phyloP scores from a whole-genome alignment of 2,888 invertebrate genomes.

The Dryococelus australis region DNA sequence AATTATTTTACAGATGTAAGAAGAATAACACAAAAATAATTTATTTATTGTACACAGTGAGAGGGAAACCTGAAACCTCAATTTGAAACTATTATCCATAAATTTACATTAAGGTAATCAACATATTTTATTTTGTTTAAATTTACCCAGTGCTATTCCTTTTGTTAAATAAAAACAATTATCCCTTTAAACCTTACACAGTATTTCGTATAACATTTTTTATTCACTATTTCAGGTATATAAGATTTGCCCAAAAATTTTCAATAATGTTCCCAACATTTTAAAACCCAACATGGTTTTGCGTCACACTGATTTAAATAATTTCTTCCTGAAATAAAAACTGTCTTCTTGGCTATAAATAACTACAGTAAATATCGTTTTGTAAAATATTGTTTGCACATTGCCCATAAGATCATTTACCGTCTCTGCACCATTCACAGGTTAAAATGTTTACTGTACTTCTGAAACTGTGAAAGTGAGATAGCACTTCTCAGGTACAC shows the following conservation, averaged over 20 bases:
- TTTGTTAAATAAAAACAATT: background rate
- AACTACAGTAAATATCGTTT: background rate
- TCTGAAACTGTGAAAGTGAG: background rate
- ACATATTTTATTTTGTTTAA: background rate
- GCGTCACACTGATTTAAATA: background rate
- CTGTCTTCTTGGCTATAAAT: background rate
- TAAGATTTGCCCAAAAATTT: background rate
- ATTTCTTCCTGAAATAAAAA: background rate
- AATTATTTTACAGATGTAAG: background rate
- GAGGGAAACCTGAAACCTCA: background rate
- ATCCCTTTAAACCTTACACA: background rate
- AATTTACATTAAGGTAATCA: background rate
- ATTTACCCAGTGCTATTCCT: background rate
- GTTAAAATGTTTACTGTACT: background rate
- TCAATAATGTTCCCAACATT: background rate
- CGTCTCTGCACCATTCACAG: background rate
- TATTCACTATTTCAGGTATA: background rate
- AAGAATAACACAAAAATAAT: background rate
- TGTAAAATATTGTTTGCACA: constrained; percentile 10
- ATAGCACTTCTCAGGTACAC: background rate
- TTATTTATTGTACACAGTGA: background rate
- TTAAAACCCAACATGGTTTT: background rate
- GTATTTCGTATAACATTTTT: background rate
- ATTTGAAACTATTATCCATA: background rate
- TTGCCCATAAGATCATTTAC: background rate